Conservation (phyloP, 2,113 vertebrate species). For the Plectropomus leopardus region DNA sequence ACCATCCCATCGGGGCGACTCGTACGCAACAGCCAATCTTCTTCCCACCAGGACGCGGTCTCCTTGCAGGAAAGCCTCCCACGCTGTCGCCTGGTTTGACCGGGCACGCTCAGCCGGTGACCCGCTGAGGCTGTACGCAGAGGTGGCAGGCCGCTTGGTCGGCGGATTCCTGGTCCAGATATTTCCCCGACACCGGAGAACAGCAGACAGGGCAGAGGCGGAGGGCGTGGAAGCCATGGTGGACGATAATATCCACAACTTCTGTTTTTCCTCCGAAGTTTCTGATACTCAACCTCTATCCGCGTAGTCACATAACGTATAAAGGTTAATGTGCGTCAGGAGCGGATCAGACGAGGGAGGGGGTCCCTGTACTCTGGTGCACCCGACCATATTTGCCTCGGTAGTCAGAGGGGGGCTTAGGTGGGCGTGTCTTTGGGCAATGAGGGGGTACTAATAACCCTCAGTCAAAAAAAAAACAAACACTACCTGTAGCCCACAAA, state of each 20-base stretch:
- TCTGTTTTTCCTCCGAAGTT: background rate
- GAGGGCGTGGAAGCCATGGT: slow-evolving; percentile 81
- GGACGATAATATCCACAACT: slow-evolving; percentile 6
- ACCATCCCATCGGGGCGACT: background rate
- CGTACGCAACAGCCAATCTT: slow-evolving; percentile 9
- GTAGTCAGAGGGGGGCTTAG: too few relatives aligned
- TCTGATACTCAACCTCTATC: background rate
- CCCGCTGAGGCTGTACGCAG: slow-evolving; percentile 63
- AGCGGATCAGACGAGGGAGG: slow-evolving; percentile 5
- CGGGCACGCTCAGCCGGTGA: slow-evolving; percentile 20
- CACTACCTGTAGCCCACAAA: too few relatives aligned
- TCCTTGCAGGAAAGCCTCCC: slow-evolving; percentile 34
- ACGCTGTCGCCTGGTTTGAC: background rate
- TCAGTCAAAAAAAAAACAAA: too few relatives aligned
- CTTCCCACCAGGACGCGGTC: slow-evolving; percentile 8
- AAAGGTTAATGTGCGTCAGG: slow-evolving; percentile 23
- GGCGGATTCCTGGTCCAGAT: slow-evolving; percentile 73
- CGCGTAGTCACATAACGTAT: slow-evolving; percentile 1
- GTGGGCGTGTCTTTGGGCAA: slow-evolving; percentile 46
- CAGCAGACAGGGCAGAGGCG: slow-evolving; percentile 77
- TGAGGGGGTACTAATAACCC: too few relatives aligned
- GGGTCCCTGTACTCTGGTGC: background rate
- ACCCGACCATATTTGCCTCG: slow-evolving; percentile 52
- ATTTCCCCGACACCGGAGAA: slow-evolving; percentile 77
- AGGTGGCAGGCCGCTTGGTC: slow-evolving; percentile 59